Base-by-base conservation (phyloP, 2,888 invertebrate species). In the Labia minor region DNA sequence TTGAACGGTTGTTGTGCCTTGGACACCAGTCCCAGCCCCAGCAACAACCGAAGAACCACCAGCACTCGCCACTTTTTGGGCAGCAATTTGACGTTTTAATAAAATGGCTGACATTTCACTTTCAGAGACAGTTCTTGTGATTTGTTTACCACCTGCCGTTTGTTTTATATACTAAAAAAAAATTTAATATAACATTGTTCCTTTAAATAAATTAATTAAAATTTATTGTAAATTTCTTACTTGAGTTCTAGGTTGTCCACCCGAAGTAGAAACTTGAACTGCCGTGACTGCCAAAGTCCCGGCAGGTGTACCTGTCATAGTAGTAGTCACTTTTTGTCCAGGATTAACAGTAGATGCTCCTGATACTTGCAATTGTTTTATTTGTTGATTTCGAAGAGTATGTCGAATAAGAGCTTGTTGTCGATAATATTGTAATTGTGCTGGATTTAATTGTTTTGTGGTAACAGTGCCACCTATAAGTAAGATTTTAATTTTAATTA, bases 101-200 rank as follows among this genome's bases (percentile, higher is more conserved):
- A 85, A 77, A 63, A 86, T 72, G 1, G 83, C 80, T 14, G 81
- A 79, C 80, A 86, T 81, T 72, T 86, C 85, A 1, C 79, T 78
- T 49, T 84, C 84, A 0, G 82, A 81, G 20, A 84, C 78, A 49
- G 82, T 79, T 0, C 76, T 71, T 8, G 75, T 69, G 20, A 71
- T 67, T 64, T 71, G 70, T 37, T 71, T 70, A 3, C 69, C 70
- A 16, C 68, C 68, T 10, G 69, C 65, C 1, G 66, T 68, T 65
- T 68, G 66, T 21, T 68, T 66, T 19, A 67, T 21, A 20, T 63
- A 67, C 66, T 66, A 14, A 14, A 49, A 49, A 49, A 4, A 49
- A 10, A 49, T n/a, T 49, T 49, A 49, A 49, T 14, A 49, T n/a
- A 49, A 49, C 49, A 49, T 8, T n/a, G 2, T n/a, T 49, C 3